phyloP scores from a whole-genome alignment of 2,797 vertebrate genomes.

The Enteromius anoplus region DNA sequence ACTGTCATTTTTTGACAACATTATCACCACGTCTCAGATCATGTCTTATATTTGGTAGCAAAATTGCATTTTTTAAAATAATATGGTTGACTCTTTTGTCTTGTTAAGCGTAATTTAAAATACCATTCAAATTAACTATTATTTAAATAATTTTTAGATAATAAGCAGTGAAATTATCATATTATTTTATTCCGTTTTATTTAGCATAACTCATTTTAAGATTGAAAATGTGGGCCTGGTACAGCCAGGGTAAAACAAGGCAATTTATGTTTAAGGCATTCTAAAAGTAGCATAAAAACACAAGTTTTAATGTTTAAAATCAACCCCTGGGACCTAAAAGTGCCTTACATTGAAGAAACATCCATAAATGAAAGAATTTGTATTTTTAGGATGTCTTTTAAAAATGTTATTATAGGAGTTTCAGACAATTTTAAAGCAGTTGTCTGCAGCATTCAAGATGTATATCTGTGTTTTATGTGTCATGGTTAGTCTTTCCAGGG shows the following conservation, averaged over 20 bases:
- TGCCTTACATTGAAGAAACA: background rate
- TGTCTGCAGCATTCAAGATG: background rate
- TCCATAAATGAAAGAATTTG: background rate
- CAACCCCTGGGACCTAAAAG: background rate
- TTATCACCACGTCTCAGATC: background rate
- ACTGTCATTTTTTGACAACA: background rate
- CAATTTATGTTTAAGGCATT: background rate
- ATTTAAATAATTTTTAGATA: background rate
- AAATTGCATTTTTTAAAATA: background rate
- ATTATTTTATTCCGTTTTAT: background rate
- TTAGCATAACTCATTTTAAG: background rate
- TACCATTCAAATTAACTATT: no score
- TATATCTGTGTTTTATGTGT: slow-evolving; percentile 31
- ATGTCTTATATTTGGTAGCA: background rate
- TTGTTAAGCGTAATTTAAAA: background rate
- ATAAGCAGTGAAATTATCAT: background rate
- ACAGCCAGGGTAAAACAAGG: background rate
- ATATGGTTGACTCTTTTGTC: background rate
- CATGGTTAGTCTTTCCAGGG: slow-evolving; percentile 6
- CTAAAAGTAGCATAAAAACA: background rate
- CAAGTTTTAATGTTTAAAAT: background rate
- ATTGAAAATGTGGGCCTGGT: background rate
- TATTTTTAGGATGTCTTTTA: slow-evolving; percentile 2
- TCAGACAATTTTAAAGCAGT: slow-evolving; percentile 1
- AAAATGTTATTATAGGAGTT: background rate